Base-by-base conservation (phyloP, 2,113 vertebrate genomes). In the Carassius gibelio region DNA sequence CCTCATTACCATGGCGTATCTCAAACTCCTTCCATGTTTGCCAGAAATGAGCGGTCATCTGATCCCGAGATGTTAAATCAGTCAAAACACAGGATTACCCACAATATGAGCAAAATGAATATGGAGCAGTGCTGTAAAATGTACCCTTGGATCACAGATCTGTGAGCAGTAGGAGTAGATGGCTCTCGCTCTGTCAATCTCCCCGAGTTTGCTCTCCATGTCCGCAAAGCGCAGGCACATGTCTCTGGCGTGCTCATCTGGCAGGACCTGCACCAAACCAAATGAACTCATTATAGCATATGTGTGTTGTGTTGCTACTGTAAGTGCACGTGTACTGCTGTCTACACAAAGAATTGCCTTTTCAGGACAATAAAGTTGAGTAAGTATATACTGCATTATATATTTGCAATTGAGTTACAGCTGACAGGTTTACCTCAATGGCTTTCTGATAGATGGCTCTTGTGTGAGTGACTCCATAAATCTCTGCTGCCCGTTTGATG, bases 11-110 rank as follows among this genome's bases (percentile, higher is more conserved):
- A 0, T 98, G 97, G 1, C 96, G 95, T 50, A 98, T 95, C 94
- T 98, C 97, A 78, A 98, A 98, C 88, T 97, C 97, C 88, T 98
- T 97, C 97, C 97, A 98, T 0, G 95, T 96, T 88, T 98, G 97
- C 97, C 97, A 98, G 94, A 98, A 98, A 0, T 87, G 91, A 5
- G 94, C 94, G 0, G 97, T 98, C n/a, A 96, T 95, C 97, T 98
- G 82, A 83, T 84, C 76, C 0, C 34, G 5, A 66, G 50, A 23
- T 2, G 8, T 5, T 2, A 4, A 71, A 0, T 71, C 19, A 30
- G 17, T 75, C 2, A 75, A 75, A 75, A 75, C 26, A 21, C 8
- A 11, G 50, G 3, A 59, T n/a, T 26, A 77, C n/a, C 57, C 8
- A 59, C 52, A 78, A 48, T 3, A 75, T 26, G n/a, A 50, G 10